phyloP scores from a whole-genome alignment of 2,113 vertebrate species.

The Sprattus sprattus region DNA sequence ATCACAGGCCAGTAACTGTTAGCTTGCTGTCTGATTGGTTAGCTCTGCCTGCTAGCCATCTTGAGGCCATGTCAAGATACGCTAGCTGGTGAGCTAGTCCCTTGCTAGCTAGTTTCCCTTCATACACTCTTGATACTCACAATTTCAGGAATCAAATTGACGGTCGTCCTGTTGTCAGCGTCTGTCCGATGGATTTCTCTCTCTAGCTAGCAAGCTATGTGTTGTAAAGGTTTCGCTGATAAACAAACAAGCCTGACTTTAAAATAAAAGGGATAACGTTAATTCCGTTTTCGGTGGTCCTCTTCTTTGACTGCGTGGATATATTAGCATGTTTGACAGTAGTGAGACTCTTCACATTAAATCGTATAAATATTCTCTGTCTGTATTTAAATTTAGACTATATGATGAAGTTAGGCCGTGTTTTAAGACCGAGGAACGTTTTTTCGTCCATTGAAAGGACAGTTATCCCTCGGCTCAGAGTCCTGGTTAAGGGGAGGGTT shows the following conservation, averaged over 20 bases:
- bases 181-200: background rate
- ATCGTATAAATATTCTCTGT: conserved; percentile 33
- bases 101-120: conserved; percentile 26
- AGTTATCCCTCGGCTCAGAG: conserved; percentile 77
- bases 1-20: conserved; percentile 15
- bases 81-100: background rate
- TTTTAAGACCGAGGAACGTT: conserved; percentile 59
- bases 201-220: background rate
- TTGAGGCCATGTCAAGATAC: conserved; percentile 14
- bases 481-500: conserved; percentile 74
- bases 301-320: conserved; percentile 73
- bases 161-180: background rate
- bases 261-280: conserved; percentile 66
- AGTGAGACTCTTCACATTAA: conserved; percentile 36
- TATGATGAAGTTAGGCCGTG: background rate
- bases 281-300: conserved; percentile 75
- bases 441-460: conserved; percentile 75
- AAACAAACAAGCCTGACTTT: conserved; percentile 66
- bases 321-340: conserved; percentile 75
- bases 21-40: conserved; percentile 12
- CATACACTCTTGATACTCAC: conserved; percentile 4
- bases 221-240: conserved; percentile 64
- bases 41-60: conserved; percentile 9
- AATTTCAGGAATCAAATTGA: conserved; percentile 18
- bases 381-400: conserved; percentile 11